These are phyloP conservation scores for Puffinus mauretanicus DNA, from an alignment of 2,113 vertebrate species.

Conservation along the genomic window DNA sequence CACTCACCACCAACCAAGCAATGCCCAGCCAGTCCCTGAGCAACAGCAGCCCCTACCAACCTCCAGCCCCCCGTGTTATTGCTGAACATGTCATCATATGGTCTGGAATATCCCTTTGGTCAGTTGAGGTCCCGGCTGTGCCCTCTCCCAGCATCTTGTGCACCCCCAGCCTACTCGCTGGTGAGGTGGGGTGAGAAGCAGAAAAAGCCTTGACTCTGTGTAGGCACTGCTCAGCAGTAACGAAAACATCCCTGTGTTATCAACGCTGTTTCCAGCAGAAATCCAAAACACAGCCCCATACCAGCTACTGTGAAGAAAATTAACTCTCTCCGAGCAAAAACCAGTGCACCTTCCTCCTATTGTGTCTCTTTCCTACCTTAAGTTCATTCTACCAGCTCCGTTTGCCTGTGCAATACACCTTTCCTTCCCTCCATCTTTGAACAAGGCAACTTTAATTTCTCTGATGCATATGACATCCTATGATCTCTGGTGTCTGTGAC, in stretches of 20 bases:
- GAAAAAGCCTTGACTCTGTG: not conserved
- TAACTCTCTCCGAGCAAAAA: not conserved
- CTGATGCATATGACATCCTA: not conserved
- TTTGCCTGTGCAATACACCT: accelerated
- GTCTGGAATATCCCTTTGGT: not conserved
- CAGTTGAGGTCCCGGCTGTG: not conserved
- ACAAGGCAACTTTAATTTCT: not conserved
- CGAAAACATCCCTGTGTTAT: not conserved
- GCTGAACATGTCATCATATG: not conserved
- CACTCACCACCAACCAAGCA: not conserved
- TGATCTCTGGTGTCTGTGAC: not conserved
- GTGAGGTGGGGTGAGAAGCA: not conserved
- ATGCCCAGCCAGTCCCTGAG: not conserved
- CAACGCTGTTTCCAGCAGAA: not conserved
- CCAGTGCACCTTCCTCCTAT: not conserved
- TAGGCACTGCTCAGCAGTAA: not conserved
- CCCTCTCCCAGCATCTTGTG: not conserved
- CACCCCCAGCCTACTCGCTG: not conserved
- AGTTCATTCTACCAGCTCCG: not conserved
- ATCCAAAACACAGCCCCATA: not conserved
- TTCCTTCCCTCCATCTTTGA: not conserved
- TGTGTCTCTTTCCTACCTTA: not conserved
- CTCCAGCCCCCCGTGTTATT: not conserved
- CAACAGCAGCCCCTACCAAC: not conserved
- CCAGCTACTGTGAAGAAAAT: not conserved